phyloP scores from a whole-genome alignment of 2,113 vertebrate genomes.

The Pseudopodoces humilis region DNA sequence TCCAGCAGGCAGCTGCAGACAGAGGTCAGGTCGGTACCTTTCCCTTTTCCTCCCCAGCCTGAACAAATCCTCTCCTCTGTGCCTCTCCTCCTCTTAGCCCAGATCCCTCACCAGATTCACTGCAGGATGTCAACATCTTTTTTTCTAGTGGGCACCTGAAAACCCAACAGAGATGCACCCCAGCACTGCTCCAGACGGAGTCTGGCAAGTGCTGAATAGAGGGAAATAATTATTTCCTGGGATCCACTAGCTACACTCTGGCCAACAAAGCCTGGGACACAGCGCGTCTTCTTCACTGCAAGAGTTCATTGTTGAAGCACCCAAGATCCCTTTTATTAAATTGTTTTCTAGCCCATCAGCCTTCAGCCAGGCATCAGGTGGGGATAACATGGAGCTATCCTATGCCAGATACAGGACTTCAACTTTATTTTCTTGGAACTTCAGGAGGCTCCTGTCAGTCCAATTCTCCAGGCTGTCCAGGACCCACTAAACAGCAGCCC shows the following conservation, averaged over 20 bases:
- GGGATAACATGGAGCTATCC: background rate
- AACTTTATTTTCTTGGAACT: background rate
- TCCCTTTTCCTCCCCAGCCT: background rate
- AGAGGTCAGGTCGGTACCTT: background rate
- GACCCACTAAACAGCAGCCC: background rate
- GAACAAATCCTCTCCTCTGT: background rate
- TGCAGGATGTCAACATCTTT: background rate
- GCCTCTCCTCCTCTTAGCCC: background rate
- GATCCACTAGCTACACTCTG: background rate
- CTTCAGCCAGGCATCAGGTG: background rate
- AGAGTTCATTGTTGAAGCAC: background rate
- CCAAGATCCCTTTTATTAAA: background rate
- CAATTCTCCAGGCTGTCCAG: background rate
- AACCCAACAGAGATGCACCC: background rate
- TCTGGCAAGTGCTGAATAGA: background rate
- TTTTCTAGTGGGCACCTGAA: background rate
- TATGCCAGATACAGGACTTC: background rate
- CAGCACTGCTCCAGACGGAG: background rate
- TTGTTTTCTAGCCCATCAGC: background rate
- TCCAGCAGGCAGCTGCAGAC: background rate
- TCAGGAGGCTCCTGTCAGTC: background rate
- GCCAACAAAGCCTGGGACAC: background rate
- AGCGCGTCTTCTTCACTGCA: background rate
- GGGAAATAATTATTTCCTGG: background rate
- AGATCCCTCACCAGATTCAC: background rate